Evolutionary conservation across 2,888 invertebrate genomes (phyloP), one percentile per base, ranked within the genome.

Genomic region (Nasonia oneida): DNA sequence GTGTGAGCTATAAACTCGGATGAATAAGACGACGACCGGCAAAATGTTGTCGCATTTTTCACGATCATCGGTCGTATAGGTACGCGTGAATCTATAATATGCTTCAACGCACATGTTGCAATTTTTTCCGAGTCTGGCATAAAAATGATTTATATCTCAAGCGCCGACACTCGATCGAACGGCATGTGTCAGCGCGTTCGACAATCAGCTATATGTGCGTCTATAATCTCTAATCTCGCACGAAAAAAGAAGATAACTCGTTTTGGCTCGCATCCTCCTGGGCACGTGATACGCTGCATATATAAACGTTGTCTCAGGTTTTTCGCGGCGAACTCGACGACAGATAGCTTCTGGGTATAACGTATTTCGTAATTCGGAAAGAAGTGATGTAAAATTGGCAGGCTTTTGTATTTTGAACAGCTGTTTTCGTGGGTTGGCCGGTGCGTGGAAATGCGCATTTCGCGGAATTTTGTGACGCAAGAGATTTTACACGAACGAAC

Each of bases 341-440:
- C 8, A 10, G 42, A 12, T 42, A 12, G 10, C 42, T 39, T 42
- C 42, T 42, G 42, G 42, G 6, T 10, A 10, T 18, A 18, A 61
- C 18, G 8, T 8, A 18, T 61, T 61, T 61, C 61, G 61, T 2
- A 61, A 61, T 61, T n/a, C 15, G 18, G 61, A 3, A 61, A 8
- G 23, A n/a, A 57, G n/a, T n/a, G 57, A 57, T 57, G 57, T 57
- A 23, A 61, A 61, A 61, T 61, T 61, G 61, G 61, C 61, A 61
- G 5, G n/a, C 6, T 42, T 61, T 61, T 23, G n/a, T 23, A 18
- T 23, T 61, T 61, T 61, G 8, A 23, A 61, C 61, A 61, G 10
- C 23, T 61, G 61, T 61, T 61, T 61, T 29, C 29, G 2, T 61
- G 23, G 23, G 14, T 23, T 61, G 10, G 10, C 23, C 10, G 61